Conservation (phyloP, 2,797 vertebrate species). For the Melanotaenia parkinsoni region DNA sequence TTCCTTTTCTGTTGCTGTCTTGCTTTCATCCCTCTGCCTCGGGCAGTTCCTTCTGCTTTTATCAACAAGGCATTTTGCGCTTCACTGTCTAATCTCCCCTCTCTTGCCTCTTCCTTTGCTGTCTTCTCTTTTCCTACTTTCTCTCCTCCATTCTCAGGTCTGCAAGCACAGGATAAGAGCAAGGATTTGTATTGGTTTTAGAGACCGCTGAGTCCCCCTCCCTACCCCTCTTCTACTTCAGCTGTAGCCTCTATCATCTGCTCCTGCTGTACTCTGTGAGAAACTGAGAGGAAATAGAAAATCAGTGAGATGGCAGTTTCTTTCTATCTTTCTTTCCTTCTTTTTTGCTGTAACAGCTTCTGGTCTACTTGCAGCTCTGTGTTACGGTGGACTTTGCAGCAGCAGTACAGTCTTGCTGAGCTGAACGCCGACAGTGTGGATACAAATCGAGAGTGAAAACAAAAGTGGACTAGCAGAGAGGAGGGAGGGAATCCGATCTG, state of each 20-base stretch:
- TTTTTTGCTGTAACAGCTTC: conserved; percentile 88
- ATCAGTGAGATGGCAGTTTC: conserved; percentile 17
- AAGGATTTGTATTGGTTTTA: conserved; percentile 99
- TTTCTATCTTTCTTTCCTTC: not conserved
- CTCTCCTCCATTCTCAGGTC: conserved; percentile 88
- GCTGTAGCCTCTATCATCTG: conserved; percentile 67
- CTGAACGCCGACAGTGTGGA: conserved; percentile 78
- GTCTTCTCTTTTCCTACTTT: conserved; percentile 61
- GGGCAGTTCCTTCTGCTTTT: conserved; percentile 48
- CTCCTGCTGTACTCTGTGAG: conserved; percentile 49
- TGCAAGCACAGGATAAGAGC: conserved; percentile 96
- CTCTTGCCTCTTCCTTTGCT: conserved; percentile 61
- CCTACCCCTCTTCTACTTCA: conserved; percentile 66
- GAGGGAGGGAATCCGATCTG: conserved; percentile 47
- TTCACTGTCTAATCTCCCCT: conserved; percentile 63
- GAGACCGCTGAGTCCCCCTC: conserved; percentile 59
- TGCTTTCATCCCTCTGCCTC: conserved; percentile 57
- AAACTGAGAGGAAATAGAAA: conserved; percentile 24
- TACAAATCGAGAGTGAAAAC: conserved; percentile 38
- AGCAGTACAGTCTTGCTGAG: conserved; percentile 89
- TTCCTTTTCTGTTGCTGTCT: conserved; percentile 51
- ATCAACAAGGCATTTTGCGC: conserved; percentile 47
- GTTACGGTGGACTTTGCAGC: conserved; percentile 87
- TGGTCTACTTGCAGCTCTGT: conserved; percentile 97
- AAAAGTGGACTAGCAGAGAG: conserved; percentile 44